Conservation (phyloP, 2,888 invertebrate species). For the Limnephilus marmoratus region DNA sequence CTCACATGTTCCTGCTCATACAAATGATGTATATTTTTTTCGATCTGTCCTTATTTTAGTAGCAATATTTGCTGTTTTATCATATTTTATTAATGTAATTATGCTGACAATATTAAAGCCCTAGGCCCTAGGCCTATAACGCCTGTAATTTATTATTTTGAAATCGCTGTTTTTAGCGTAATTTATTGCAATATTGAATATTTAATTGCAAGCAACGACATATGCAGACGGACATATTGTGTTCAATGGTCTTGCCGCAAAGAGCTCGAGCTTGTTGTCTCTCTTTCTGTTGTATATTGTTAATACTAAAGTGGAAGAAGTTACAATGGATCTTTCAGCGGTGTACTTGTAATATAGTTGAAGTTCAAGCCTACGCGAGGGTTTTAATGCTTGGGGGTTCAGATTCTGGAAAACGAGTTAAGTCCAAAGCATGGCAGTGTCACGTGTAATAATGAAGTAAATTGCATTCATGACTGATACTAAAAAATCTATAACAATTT, state of each 20-base stretch:
- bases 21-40: neutral
- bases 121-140: slow-evolving; percentile 22
- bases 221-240: neutral
- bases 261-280: neutral
- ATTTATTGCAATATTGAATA: slow-evolving; percentile 20
- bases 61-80: neutral
- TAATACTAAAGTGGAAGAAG: neutral
- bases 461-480: neutral
- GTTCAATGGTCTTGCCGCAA: neutral
- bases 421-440: neutral
- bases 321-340: neutral
- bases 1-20: neutral
- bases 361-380: neutral
- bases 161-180: slow-evolving; percentile 16
- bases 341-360: neutral
- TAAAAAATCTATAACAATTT: neutral
- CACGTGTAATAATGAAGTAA: neutral
- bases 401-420: neutral
- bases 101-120: neutral
- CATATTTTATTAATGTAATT: neutral
- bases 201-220: slow-evolving; percentile 8
- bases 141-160: neutral
- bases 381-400: neutral
- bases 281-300: neutral
- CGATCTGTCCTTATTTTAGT: neutral